Conservation (phyloP, 2,113 vertebrate genomes). For the Poecilia latipinna region DNA sequence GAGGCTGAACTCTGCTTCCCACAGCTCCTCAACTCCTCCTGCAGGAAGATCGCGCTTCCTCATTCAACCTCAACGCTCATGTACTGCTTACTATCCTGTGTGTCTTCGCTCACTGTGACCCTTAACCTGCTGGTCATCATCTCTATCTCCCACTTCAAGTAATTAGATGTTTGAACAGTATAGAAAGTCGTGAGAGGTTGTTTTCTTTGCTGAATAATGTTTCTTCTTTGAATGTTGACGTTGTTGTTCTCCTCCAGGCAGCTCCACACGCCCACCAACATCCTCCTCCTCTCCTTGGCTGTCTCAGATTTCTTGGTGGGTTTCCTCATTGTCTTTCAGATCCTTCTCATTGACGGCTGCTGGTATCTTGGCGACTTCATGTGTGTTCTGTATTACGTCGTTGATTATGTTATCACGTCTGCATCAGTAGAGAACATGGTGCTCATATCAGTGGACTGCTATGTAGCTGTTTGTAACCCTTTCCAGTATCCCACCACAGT, state of each 20-base stretch:
- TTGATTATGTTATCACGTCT: not conserved
- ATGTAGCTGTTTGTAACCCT: not conserved
- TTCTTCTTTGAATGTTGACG: too few relatives aligned
- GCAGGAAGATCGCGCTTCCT: conserved; percentile 5
- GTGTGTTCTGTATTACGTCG: not conserved
- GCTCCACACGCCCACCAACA: not conserved
- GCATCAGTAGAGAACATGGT: not conserved
- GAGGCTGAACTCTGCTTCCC: conserved; percentile 35
- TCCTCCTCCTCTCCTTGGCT: not conserved
- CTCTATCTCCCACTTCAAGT: not conserved
- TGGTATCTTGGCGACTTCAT: not conserved
- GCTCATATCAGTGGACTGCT: not conserved
- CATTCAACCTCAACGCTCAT: too few relatives aligned
- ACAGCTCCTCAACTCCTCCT: conserved; percentile 30
- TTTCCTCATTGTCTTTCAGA: too few relatives aligned
- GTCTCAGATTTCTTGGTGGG: not conserved
- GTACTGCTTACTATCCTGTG: too few relatives aligned
- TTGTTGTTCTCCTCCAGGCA: not conserved
- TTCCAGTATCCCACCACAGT: not conserved
- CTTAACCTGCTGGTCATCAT: not conserved
- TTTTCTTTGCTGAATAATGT: too few relatives aligned
- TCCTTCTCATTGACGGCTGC: not conserved
- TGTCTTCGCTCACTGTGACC: not conserved
- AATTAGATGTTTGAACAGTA: too few relatives aligned
- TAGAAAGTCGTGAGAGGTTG: too few relatives aligned